Conservation (phyloP, 2,888 invertebrate genomes). For the Diogma glabrata region DNA sequence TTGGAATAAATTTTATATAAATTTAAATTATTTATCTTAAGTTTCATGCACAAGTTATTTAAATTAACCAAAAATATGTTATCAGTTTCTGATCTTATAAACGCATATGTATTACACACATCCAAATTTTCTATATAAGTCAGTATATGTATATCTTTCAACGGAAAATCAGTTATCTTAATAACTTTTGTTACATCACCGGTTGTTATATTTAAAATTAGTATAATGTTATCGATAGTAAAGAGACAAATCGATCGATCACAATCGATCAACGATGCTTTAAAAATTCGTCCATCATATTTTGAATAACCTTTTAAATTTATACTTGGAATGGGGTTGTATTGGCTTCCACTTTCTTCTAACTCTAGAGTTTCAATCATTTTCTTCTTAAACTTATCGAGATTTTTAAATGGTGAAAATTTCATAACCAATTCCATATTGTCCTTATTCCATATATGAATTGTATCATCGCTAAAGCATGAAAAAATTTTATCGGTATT, state of each 20-base stretch:
- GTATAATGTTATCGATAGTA: no score
- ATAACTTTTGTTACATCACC: neutral
- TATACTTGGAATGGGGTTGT: no score
- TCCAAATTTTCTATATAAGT: neutral
- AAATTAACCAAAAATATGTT: constrained; percentile 3
- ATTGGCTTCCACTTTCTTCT: no score
- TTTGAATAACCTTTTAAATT: no score
- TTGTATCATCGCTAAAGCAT: neutral
- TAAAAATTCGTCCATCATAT: no score
- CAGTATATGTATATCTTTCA: neutral
- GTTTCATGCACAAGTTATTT: neutral
- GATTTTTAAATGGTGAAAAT: neutral
- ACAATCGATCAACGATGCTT: no score
- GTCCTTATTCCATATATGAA: neutral
- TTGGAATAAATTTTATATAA: constrained; percentile 1
- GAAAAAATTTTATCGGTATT: neutral
- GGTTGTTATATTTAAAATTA: no score
- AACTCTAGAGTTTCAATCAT: no score
- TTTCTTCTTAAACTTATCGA: neutral
- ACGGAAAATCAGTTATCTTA: neutral
- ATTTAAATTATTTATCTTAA: neutral
- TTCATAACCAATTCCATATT: neutral
- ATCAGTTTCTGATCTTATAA: neutral
- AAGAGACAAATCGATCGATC: no score
- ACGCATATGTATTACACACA: neutral